These are phyloP conservation scores for Drosophila virilis DNA, from an alignment of 1,140 invertebrate species.

Conservation along the genomic window DNA sequence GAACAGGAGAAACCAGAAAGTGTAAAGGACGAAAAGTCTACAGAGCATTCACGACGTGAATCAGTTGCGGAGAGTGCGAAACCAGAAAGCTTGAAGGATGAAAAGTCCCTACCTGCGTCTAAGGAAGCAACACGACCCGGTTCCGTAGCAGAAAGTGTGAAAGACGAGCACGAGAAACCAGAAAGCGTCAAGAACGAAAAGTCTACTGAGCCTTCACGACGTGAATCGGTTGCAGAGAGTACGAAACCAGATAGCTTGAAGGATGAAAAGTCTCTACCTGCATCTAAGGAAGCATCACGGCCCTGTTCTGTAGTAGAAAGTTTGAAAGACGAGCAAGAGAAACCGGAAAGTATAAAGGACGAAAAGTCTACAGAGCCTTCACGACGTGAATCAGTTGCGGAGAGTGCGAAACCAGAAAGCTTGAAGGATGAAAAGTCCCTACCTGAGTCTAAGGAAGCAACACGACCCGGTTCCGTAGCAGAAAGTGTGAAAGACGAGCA, in stretches of 20 bases:
- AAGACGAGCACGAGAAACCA: not conserved
- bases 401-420: conserved; percentile 17
- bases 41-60: too few species aligned
- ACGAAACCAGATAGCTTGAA: not conserved
- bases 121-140: too few species aligned
- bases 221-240: conserved; percentile 29
- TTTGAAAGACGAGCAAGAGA: conserved; percentile 28
- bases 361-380: conserved; percentile 25
- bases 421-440: conserved; percentile 30
- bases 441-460: conserved; percentile 31
- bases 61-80: too few species aligned
- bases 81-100: too few species aligned
- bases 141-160: too few species aligned
- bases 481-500: conserved; percentile 10
- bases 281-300: conserved; percentile 58
- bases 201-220: conserved; percentile 51
- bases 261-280: conserved; percentile 45
- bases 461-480: conserved; percentile 26
- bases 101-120: too few species aligned
- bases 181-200: conserved; percentile 34
- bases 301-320: conserved; percentile 53
- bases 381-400: conserved; percentile 32
- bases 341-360: conserved; percentile 13
- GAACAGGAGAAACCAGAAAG: too few species aligned
- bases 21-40: too few species aligned